Evolutionary conservation across 1,140 invertebrate species (phyloP).

Genomic region (Oppia nitens): DNA sequence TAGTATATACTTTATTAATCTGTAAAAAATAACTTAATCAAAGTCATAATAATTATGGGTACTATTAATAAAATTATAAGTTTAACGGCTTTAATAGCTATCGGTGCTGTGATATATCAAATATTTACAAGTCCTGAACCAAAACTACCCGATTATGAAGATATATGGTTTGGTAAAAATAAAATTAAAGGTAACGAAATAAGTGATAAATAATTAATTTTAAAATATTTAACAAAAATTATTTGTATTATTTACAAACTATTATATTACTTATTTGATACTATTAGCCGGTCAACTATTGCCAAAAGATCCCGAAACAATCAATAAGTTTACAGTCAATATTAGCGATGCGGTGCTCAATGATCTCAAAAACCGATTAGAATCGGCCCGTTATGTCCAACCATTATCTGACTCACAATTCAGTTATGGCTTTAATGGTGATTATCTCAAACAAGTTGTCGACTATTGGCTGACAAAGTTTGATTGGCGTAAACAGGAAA

Average conservation of each 20-base stretch:
- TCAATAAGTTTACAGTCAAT: slow-evolving; percentile 14
- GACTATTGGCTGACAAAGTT: slow-evolving; percentile 56
- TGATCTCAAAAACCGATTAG: slow-evolving; percentile 17
- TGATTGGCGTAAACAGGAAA: slow-evolving; percentile 49
- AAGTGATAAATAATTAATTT: too few species aligned
- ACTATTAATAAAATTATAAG: too few species aligned
- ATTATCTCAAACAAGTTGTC: slow-evolving; percentile 47
- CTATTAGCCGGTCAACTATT: slow-evolving; percentile 1
- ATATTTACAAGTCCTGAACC: not conserved
- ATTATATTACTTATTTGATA: not conserved
- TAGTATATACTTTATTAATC: too few species aligned
- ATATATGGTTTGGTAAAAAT: not conserved
- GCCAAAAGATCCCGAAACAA: slow-evolving; percentile 6
- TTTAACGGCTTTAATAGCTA: not conserved
- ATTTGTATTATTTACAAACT: not conserved
- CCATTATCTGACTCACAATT: slow-evolving; percentile 47
- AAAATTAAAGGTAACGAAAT: not conserved
- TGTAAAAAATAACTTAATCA: too few species aligned
- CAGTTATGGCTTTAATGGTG: slow-evolving; percentile 55
- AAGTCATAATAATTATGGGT: too few species aligned
- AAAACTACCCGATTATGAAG: not conserved
- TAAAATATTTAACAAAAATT: not conserved
- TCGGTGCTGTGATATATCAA: not conserved
- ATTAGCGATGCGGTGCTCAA: slow-evolving; percentile 11
- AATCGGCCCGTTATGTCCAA: slow-evolving; percentile 5